A percentile compares a stretch with the other conserved stretches of the same genome.
Evolutionary conservation across 2,113 vertebrate species (phyloP).

Genomic region (Pseudorhombus dupliciocellatus): DNA sequence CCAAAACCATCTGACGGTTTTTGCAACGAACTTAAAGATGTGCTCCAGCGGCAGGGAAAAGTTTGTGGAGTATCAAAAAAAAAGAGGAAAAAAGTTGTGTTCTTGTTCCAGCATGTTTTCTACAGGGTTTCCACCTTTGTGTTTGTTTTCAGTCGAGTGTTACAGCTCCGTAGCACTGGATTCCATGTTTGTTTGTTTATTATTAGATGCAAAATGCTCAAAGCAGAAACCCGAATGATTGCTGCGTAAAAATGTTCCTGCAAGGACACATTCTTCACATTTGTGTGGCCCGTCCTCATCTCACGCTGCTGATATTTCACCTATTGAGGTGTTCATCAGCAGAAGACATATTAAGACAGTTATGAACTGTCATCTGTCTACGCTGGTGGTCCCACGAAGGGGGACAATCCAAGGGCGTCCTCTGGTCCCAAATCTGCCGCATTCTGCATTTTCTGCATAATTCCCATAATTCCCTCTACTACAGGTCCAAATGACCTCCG

Average conservation of each 20-base stretch:
- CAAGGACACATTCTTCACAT: conserved; percentile 43
- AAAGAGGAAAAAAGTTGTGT: conserved; percentile 3
- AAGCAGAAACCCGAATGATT: not conserved
- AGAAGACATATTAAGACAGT: conserved; percentile 54
- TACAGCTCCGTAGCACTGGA: not conserved
- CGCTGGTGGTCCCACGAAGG: conserved; percentile 33
- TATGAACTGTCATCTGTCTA: conserved; percentile 54
- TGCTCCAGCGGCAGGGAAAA: conserved; percentile 19
- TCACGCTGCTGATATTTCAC: conserved; percentile 42
- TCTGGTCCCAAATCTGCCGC: conserved; percentile 59
- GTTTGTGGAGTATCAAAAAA: not conserved
- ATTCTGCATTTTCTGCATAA: conserved; percentile 68
- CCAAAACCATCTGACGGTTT: conserved; percentile 36
- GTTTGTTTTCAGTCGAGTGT: not conserved
- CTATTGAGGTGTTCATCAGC: conserved; percentile 49
- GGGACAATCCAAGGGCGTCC: conserved; percentile 71
- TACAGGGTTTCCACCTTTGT: not conserved
- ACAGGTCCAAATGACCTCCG: conserved; percentile 60
- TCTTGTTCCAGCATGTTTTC: conserved; percentile 8
- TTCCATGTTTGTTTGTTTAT: conserved; percentile 5
- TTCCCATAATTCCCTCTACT: conserved; percentile 57
- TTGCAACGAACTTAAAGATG: conserved; percentile 40
- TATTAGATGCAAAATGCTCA: conserved; percentile 24
- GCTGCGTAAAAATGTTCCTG: conserved; percentile 20
- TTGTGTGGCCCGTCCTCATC: conserved; percentile 26